Evolutionary conservation across 1,140 invertebrate genomes (phyloP), one percentile per base, ranked within the genome.

Genomic region (Diorhabda sublineata): DNA sequence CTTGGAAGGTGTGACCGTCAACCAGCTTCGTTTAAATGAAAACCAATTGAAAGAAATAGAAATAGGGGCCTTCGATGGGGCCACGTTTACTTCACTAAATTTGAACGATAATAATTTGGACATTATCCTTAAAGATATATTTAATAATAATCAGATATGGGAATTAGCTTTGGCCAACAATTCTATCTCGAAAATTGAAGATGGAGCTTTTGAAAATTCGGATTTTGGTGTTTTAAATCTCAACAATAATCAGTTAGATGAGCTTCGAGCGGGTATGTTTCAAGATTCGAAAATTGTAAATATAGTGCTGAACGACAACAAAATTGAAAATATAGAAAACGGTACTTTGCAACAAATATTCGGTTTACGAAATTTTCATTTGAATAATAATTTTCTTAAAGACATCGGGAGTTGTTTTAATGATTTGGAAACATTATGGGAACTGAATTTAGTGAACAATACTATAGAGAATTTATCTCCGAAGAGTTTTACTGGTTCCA

Each of bases 261-360:
- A 44, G 5, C 43, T 62, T 11, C n/a, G 11, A 45, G 44, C 61
- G 9, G 42, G 42, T 11, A 62, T 45, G 43, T 62, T 62, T 62
- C n/a, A 42, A 9, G 45, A 62, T 9, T 44, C 61, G 4, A 62
- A 42, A 11, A 45, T 62, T 0, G 45, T 6, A 3, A 62, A 7
- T 45, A 9, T 62, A n/a, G 44, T 3, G 42, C 45, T 62, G 11
- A 11, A 43, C 42, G 9, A 45, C n/a, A 62, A 62, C 44, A 43
- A 44, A n/a, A 62, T 62, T 44, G 8, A 45, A 3, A 44, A 62
- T 44, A 47, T 62, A 44, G 61, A 62, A 44, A 9, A 5, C 5
- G 43, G 45, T 62, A 43, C 61, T 44, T 62, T 62, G 8, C 42
- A 62, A 44, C 42, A 43, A 45, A 62, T 62, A n/a, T 6, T 5